A percentile compares a stretch with the other conserved stretches of the same genome.
phyloP scores from a whole-genome alignment of 2,113 vertebrate genomes.

The Phylloscopus whistleri region DNA sequence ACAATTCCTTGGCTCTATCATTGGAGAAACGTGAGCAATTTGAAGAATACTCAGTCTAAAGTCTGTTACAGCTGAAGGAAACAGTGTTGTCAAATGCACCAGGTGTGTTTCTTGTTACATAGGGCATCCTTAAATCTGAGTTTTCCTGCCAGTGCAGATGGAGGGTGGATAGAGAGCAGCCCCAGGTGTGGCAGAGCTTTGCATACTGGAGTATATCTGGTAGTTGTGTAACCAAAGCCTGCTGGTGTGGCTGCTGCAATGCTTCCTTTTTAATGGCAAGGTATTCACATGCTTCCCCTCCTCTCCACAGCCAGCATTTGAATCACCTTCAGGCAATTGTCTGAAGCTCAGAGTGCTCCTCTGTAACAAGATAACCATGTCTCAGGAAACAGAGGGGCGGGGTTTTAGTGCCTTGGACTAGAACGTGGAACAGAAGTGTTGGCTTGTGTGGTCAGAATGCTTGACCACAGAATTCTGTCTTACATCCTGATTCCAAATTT shows the following conservation, averaged over 20 bases:
- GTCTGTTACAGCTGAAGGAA: background rate
- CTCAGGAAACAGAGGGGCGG: background rate
- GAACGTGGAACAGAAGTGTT: background rate
- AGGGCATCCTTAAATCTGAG: background rate
- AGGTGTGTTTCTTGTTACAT: background rate
- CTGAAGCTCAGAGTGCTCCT: background rate
- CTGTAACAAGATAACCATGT: background rate
- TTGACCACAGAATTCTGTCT: background rate
- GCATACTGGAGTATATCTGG: background rate
- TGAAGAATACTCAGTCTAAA: background rate
- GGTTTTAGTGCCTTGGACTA: background rate
- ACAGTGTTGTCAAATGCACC: background rate
- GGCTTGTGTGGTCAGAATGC: background rate
- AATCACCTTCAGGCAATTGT: background rate
- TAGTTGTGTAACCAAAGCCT: background rate
- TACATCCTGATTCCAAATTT: background rate
- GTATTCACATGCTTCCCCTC: background rate
- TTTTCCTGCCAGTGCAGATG: background rate
- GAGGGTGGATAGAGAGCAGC: background rate
- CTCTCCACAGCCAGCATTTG: background rate
- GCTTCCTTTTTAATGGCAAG: background rate
- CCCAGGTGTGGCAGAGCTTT: background rate
- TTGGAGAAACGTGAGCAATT: background rate
- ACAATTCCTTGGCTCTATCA: rapidly evolving
- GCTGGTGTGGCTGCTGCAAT: background rate